Evolutionary conservation across 2,888 invertebrate genomes (phyloP).

Genomic region (Acanthosoma haemorrhoidale): DNA sequence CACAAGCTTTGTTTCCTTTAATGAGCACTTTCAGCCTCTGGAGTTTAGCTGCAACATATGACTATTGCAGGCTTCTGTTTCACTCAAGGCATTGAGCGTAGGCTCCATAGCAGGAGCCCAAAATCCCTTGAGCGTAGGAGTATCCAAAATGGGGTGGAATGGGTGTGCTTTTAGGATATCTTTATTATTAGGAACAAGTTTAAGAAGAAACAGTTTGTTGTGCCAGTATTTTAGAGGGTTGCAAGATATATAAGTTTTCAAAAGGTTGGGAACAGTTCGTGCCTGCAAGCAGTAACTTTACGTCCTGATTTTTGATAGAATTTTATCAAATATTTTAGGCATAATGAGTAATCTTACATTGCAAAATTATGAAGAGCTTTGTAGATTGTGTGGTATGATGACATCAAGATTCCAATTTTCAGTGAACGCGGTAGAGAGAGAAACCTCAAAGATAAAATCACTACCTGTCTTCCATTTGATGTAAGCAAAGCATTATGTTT

Average conservation of each 20-base stretch:
- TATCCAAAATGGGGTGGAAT: slow-evolving; percentile 25
- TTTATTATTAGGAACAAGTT: neutral
- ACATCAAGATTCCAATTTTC: slow-evolving; percentile 50
- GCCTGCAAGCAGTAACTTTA: neutral
- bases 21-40: too few relatives aligned
- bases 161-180: slow-evolving; percentile 13
- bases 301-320: neutral
- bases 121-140: neutral
- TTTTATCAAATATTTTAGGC: neutral
- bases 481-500: slow-evolving; percentile 42
- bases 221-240: neutral
- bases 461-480: slow-evolving; percentile 49
- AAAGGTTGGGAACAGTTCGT: neutral
- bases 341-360: slow-evolving; percentile 5
- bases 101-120: too few relatives aligned
- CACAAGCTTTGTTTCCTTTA: too few relatives aligned
- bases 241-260: neutral
- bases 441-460: slow-evolving; percentile 49
- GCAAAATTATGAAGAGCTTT: slow-evolving; percentile 48
- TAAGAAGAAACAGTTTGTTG: neutral
- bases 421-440: slow-evolving; percentile 49
- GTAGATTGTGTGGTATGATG: slow-evolving; percentile 50
- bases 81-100: too few relatives aligned
- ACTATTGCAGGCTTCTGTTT: too few relatives aligned
- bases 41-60: too few relatives aligned